Base-by-base conservation (phyloP, 2,113 vertebrate species). In the Rafetus swinhoei region DNA sequence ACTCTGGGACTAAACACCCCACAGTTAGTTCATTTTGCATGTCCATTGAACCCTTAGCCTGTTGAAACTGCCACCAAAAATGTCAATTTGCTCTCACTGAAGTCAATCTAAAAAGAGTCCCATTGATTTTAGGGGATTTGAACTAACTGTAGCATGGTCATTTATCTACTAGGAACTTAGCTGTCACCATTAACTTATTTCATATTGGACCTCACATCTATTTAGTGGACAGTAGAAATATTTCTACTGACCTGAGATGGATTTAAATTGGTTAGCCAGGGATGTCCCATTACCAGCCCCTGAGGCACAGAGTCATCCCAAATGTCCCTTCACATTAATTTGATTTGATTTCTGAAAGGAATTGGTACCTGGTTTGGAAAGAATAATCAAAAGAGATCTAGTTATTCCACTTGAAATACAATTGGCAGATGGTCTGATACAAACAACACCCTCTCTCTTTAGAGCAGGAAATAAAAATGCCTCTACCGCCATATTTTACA, bases 351-450 rank as follows among this genome's bases (percentile, higher is more conserved):
- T 79, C 72, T 25, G 13, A 24, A 52, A 14, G 18, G 45, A 60
- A 45, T 5, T 79, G 29, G 27, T 57, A 81, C 9, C 60, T 85
- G 39, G 9, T 57, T 91, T 83, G 54, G 53, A 95, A 94, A 92
- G 83, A 92, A 83, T 79, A 91, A 88, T 1, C 82, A 50, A 62
- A 96, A 72, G 12, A 32, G 79, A 32, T 85, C n/a, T 62, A 27
- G 50, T 72, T 25, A 16, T 88, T 80, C 39, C 60, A 84, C 60
- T 79, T 93, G 90, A 94, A 93, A 82, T 50, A 92, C 80, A 83
- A 21, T 9, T 5, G 53, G 53, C 77, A 95, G 86, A 81, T 86
- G 89, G 60, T 45, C 76, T 79, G 45, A 11, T 18, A 85, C 52
- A 85, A 93, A 84, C 0, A 0, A 91, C 83, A 54, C 4, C 86